phyloP scores from a whole-genome alignment of 2,888 invertebrate species.

The Lycophotia porphyrea region DNA sequence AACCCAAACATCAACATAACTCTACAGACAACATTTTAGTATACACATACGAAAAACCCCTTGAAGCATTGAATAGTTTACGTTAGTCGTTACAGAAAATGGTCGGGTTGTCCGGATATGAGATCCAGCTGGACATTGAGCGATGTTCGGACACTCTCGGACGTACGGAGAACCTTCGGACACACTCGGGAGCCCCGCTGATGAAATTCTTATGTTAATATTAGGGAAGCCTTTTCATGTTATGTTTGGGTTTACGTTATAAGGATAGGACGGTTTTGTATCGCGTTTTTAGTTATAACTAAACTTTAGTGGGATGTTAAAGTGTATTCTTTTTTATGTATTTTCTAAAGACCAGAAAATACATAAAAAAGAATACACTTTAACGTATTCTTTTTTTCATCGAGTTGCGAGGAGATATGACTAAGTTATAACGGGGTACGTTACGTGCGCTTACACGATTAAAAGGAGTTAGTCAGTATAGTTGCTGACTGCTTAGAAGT shows the following conservation, averaged over 20 bases:
- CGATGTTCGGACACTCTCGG: constrained; percentile 63
- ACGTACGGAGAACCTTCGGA: constrained; percentile 50
- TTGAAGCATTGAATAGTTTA: constrained; percentile 65
- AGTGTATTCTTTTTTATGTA: constrained; percentile 8
- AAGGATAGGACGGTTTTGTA: constrained; percentile 30
- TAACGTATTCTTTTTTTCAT: too few species aligned
- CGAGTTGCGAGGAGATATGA: background rate
- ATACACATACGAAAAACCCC: constrained; percentile 33
- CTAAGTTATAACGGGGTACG: background rate
- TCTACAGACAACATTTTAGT: constrained; percentile 5
- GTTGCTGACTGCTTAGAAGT: background rate
- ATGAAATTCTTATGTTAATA: constrained; percentile 73
- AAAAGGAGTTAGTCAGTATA: background rate
- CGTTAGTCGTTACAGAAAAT: constrained; percentile 64
- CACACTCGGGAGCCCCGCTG: constrained; percentile 54
- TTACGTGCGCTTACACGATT: background rate
- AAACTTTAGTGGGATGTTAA: background rate
- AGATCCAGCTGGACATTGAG: constrained; percentile 71
- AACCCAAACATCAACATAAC: constrained; percentile 9
- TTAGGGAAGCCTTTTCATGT: constrained; percentile 61
- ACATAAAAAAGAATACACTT: too few species aligned
- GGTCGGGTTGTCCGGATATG: constrained; percentile 70
- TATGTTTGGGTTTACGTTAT: constrained; percentile 48
- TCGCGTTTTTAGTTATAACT: constrained; percentile 35
- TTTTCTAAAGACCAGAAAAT: too few species aligned